Evolutionary conservation across 2,888 invertebrate species (phyloP), one percentile per base, ranked within the genome.

Genomic region (Yponomeuta cagnagella): DNA sequence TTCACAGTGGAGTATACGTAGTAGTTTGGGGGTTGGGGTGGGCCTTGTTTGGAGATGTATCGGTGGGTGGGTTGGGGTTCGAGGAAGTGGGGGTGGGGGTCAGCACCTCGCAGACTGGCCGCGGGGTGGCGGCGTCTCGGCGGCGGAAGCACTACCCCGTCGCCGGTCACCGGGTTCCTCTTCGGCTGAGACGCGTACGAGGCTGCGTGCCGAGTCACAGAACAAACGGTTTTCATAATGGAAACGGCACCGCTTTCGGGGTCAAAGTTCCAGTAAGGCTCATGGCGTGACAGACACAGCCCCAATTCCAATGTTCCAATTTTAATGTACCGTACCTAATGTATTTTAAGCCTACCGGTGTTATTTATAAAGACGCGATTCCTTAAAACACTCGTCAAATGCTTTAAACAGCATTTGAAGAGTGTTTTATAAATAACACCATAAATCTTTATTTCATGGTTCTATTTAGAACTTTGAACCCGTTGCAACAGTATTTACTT

Each of bases 81-180:
- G 63, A 86, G 79, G 77, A 80, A 82, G 74, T 82, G 79, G 74
- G 78, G 82, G 79, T 75, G 83, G 82, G 86, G 85, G 85, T 85
- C 83, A 81, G 91, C 92, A 92, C 92, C 93, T 93, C 91, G 88
- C 84, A 83, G 86, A 84, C 85, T 80, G 86, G 87, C 87, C 77
- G 84, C 88, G 73, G 92, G 88, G 82, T 89, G 89, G 82, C 89
- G 86, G 77, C 92, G 89, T 73, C 93, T 89, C 83, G 79, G 86
- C 80, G 91, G 92, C 85, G 89, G 90, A 86, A 93, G 82, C 80
- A 83, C 82, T 83, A 94, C 90, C 80, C 94, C 94, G 82, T 93
- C 93, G 81, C 94, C 94, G 79, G 94, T 94, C 88, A 94, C 94
- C 78, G 94, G 94, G 82, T 94, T 94, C 90, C 94, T 93, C 92